phyloP scores from a whole-genome alignment of 2,113 vertebrate species.

The Apteryx mantelli region DNA sequence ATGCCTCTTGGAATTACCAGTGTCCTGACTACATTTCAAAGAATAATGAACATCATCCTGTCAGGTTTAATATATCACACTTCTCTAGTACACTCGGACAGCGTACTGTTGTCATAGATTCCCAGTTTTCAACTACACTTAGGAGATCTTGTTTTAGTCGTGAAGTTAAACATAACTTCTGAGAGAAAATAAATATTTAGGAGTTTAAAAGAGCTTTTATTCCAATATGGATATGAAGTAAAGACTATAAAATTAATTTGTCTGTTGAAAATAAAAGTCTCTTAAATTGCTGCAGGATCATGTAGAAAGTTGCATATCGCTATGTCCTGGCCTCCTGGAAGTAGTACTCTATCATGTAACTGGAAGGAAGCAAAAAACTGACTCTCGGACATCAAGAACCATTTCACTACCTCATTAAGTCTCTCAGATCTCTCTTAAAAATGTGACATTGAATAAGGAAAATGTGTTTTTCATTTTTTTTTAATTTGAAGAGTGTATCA shows the following conservation, averaged over 20 bases:
- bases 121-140: constrained; percentile 10
- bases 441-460: neutral
- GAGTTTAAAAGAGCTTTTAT: neutral
- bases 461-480: neutral
- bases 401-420: neutral
- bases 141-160: neutral
- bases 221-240: neutral
- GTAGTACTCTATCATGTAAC: neutral
- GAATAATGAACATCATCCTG: constrained; percentile 70
- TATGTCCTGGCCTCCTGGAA: neutral
- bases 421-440: neutral
- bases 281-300: neutral
- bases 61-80: constrained; percentile 57
- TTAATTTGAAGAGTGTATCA: neutral
- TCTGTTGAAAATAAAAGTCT: neutral
- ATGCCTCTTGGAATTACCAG: constrained; percentile 72
- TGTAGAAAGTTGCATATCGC: neutral
- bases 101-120: neutral
- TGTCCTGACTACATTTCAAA: constrained; percentile 67
- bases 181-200: constrained; percentile 4
- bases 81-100: neutral
- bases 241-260: neutral
- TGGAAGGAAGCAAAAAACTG: neutral
- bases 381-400: neutral
- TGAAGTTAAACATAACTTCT: neutral